phyloP scores from a whole-genome alignment of 2,113 vertebrate species.

The Synodontis membranacea region DNA sequence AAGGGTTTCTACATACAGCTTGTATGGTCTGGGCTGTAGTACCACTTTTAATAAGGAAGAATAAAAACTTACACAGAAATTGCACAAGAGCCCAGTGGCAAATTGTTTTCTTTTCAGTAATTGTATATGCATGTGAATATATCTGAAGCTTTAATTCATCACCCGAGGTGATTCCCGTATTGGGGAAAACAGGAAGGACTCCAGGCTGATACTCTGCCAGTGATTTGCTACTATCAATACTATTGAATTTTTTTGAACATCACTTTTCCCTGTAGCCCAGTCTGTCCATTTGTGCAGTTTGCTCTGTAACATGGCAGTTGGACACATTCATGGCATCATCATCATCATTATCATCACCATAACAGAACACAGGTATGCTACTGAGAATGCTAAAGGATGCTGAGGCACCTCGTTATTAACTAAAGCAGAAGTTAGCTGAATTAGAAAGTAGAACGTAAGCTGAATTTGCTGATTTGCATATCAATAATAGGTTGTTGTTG shows the following conservation, averaged over 20 bases:
- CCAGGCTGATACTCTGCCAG: background rate
- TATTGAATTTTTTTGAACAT: constrained; percentile 41
- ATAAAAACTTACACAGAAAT: background rate
- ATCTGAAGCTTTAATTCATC: background rate
- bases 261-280: constrained; percentile 15
- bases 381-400: background rate
- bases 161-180: background rate
- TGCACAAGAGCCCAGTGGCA: background rate
- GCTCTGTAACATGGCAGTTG: constrained; percentile 20
- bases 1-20: too few relatives aligned
- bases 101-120: background rate
- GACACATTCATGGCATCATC: constrained; percentile 9
- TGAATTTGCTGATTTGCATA: background rate
- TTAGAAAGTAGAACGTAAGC: background rate
- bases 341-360: background rate
- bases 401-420: background rate
- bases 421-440: constrained; percentile 1
- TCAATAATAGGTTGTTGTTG: background rate
- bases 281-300: constrained; percentile 12
- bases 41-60: too few relatives aligned
- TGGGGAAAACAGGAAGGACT: background rate
- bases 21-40: too few relatives aligned
- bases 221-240: constrained; percentile 26
- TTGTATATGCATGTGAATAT: background rate
- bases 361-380: constrained; percentile 29